Evolutionary conservation across 2,888 invertebrate genomes (phyloP).

Genomic region (Tupiocoris notatus): DNA sequence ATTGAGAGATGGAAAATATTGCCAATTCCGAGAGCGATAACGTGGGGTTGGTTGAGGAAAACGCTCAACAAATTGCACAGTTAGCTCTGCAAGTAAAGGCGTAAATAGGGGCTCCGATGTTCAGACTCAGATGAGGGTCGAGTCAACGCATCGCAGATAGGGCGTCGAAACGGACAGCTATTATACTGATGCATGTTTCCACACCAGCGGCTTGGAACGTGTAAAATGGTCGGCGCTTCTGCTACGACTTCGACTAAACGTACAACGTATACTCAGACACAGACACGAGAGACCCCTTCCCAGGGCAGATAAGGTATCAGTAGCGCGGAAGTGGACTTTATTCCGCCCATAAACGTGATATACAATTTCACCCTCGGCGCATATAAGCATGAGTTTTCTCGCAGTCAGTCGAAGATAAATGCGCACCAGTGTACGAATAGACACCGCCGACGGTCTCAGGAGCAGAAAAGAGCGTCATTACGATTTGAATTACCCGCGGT

Average conservation of each 20-base stretch:
- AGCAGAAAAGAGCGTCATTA: too few relatives aligned
- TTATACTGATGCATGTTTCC: slow-evolving; percentile 11
- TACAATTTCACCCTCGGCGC: not conserved
- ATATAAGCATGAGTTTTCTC: too few relatives aligned
- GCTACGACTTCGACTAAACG: too few relatives aligned
- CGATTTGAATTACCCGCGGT: too few relatives aligned
- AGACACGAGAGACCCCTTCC: not conserved
- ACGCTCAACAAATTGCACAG: not conserved
- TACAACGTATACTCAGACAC: too few relatives aligned
- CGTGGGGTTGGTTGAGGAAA: too few relatives aligned
- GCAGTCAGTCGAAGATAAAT: too few relatives aligned
- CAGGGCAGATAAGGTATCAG: not conserved
- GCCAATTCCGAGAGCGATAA: too few relatives aligned
- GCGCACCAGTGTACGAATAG: too few relatives aligned
- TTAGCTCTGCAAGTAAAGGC: not conserved
- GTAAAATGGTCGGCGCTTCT: not conserved
- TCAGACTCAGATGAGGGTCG: not conserved
- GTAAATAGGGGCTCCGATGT: not conserved
- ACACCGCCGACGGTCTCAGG: too few relatives aligned
- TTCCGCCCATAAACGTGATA: slow-evolving; percentile 11
- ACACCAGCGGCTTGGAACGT: not conserved
- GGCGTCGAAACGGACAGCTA: not conserved
- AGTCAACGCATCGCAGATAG: not conserved
- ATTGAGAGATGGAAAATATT: too few relatives aligned
- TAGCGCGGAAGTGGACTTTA: not conserved